Evolutionary conservation across 2,113 vertebrate species (phyloP), one percentile per base, ranked within the genome.

Genomic region (Gnathonemus longibarbis): DNA sequence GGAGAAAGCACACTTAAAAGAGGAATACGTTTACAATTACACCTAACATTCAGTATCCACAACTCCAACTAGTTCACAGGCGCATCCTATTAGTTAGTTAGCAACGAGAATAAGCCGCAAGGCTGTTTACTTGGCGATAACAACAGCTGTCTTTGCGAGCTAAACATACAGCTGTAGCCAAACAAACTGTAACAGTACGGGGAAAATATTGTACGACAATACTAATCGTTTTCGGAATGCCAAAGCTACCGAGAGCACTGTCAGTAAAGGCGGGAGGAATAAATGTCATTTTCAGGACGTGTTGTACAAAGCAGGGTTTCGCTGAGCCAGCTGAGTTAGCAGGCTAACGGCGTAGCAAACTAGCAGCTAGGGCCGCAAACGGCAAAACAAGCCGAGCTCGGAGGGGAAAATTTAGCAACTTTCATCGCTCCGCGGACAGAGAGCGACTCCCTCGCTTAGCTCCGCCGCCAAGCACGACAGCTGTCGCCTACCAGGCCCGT

Each of bases 401-500:
- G 88, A 89, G 89, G 84, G 46, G 48, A 46, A 90, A 88, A 85
- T 42, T 19, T 84, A 45, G 49, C 31, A 70, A 86, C 24, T 85
- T 90, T 46, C 45, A 89, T 84, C 87, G 45, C 49, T 31, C 17
- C 15, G 46, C 3, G 13, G 1, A 45, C 48, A 70, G 6, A 11
- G 3, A 27, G 31, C 27, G 42, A 11, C 46, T 3, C 42, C 3
- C 3, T 11, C 42, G 17, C 3, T 45, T 35, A 31, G 49, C 15
- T 49, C 15, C 9, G 42, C 83, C 74, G 15, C 31, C 74, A 45
- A 84, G 58, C 62, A 39, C 80, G 35, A 91, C 88, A 74, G 70
- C 92, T 92, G 92, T 90, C 91, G 88, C 95, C 92, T 94, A 96
- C 96, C 96, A 91, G 88, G 83, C 95, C 94, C 1, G 94, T 95